phyloP scores from a whole-genome alignment of 2,888 invertebrate species.

The Sesia bembeciformis region DNA sequence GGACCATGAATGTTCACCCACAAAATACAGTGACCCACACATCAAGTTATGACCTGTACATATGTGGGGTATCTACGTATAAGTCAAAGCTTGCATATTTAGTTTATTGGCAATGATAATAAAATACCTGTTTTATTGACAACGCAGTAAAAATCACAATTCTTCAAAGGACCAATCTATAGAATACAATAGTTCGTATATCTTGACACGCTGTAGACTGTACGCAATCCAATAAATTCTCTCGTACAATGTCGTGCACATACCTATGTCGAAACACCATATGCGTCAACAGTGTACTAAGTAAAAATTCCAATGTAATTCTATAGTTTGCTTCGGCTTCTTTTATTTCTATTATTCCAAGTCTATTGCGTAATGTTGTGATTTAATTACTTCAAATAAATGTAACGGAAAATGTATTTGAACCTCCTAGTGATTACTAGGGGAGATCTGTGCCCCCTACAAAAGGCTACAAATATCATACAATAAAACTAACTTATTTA shows the following conservation, averaged over 20 bases:
- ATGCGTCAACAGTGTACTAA: background rate
- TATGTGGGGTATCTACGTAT: no score
- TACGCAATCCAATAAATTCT: background rate
- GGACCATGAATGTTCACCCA: constrained; percentile 19
- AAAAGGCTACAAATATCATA: no score
- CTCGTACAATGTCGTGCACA: background rate
- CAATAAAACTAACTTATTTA: no score
- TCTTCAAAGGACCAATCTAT: no score
- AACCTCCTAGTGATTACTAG: no score
- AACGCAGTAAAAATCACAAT: background rate
- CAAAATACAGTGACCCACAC: background rate
- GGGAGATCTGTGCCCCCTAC: no score
- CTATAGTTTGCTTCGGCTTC: background rate
- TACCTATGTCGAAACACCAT: background rate
- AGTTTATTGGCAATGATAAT: background rate
- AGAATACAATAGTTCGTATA: no score
- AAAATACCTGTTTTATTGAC: background rate
- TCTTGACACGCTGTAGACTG: background rate
- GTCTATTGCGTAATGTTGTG: no score
- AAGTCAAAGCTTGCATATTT: no score
- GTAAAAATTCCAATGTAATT: background rate
- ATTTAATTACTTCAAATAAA: no score
- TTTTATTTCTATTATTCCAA: background rate
- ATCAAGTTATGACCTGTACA: no score
- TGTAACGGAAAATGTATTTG: no score